phyloP scores from a whole-genome alignment of 2,797 vertebrate species.

The Rhincodon typus region DNA sequence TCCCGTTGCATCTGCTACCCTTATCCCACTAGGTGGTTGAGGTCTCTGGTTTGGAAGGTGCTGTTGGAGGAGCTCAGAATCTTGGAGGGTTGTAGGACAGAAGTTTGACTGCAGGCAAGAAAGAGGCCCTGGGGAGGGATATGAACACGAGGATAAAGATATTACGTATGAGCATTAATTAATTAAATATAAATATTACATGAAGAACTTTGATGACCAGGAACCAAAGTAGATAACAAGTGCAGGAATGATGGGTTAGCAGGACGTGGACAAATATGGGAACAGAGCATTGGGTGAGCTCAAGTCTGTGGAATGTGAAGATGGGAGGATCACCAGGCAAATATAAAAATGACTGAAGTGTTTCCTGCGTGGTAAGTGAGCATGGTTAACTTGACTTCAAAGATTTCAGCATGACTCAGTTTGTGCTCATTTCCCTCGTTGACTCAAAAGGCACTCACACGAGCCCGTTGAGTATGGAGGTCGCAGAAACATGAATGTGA shows the following conservation, averaged over 20 bases:
- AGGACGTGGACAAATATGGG: not conserved
- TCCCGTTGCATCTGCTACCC: no score
- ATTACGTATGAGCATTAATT: not conserved
- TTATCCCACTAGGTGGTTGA: no score
- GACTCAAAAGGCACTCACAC: no score
- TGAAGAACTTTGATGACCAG: not conserved
- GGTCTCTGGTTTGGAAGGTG: no score
- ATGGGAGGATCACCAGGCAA: not conserved
- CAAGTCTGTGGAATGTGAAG: not conserved
- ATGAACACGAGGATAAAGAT: not conserved
- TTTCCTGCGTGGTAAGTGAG: no score
- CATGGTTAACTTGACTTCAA: no score
- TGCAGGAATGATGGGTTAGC: not conserved
- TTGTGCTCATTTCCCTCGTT: no score
- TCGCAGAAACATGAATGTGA: not conserved
- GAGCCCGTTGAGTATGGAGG: not conserved
- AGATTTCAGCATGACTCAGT: no score
- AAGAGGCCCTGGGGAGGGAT: not conserved
- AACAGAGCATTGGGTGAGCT: not conserved
- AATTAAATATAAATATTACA: not conserved
- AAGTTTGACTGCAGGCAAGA: no score
- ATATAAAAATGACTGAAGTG: no score
- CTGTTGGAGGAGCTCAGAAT: not conserved
- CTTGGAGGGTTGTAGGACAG: not conserved
- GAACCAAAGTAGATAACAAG: not conserved